phyloP scores from a whole-genome alignment of 2,797 vertebrate genomes.

The Selene dorsalis region DNA sequence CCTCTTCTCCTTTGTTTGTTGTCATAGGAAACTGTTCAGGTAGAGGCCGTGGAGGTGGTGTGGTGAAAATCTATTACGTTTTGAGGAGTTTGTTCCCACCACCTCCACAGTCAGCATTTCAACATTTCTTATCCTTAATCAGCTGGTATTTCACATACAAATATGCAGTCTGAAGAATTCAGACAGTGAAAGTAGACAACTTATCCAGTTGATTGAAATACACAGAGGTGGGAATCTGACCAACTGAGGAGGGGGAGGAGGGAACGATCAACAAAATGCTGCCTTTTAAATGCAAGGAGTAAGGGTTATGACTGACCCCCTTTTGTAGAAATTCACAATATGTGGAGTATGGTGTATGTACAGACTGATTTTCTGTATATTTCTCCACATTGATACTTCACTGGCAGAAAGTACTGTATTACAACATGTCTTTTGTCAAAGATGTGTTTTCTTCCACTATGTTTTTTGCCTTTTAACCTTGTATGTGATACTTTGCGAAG shows the following conservation, averaged over 20 bases:
- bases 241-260: not conserved
- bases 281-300: constrained; percentile 3
- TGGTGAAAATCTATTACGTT: not conserved
- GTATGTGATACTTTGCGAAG: constrained; percentile 33
- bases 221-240: not conserved
- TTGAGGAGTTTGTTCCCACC: not conserved
- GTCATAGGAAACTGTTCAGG: not conserved
- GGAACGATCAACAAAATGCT: not conserved
- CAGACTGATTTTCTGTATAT: constrained; percentile 57
- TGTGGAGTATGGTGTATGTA: constrained; percentile 10
- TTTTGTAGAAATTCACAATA: constrained; percentile 10
- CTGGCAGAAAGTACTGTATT: constrained; percentile 58
- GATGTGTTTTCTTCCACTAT: constrained; percentile 35
- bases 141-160: not conserved
- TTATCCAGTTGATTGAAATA: not conserved
- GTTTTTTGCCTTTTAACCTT: constrained; percentile 36
- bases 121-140: not conserved
- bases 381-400: constrained; percentile 74
- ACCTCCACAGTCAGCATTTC: not conserved
- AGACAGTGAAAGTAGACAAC: not conserved
- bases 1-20: not conserved
- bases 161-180: not conserved
- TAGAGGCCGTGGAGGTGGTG: not conserved
- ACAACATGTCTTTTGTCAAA: constrained; percentile 26
- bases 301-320: not conserved